Base-by-base conservation (phyloP, 2,113 vertebrate species). In the Corynorhinus townsendii region DNA sequence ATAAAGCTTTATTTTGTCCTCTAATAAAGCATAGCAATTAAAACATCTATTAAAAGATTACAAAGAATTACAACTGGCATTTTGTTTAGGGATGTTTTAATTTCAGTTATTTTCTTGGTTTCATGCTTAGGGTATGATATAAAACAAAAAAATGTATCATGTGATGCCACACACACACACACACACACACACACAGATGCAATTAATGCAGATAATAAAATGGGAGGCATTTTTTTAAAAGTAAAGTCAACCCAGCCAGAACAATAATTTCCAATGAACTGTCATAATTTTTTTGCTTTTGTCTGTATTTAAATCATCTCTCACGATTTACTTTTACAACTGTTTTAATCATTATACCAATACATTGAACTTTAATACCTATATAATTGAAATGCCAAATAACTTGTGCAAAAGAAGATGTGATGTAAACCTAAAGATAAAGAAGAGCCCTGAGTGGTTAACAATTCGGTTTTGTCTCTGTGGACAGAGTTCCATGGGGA, bases 131-230 rank as follows among this genome's bases (percentile, higher is more conserved):
- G 59, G 11, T 62, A 59, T 40, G 69, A 89, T 94, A 97, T 87
- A 95, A 98, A 95, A 77, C 45, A 95, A 98, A 98, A 98, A 88
- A 64, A 28, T 47, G n/a, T n/a, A 56, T 73, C 84, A 26, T 40
- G 72, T 17, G 81, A 73, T 38, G 14, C 26, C 64, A 59, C 77
- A 43, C 40, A 72, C 19, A 43, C 49, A 11, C 47, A 59, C 56
- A 40, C 45, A 72, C 69, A n/a, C 30, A 69, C 16, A 64, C 45
- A 68, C 52, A 85, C 43, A 93, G 7, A 95, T 16, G 28, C 40
- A 84, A 43, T 43, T 47, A 5, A 68, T 3, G n/a, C 71, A 72
- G 5, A 66, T 16, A 72, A 80, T 24, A 24, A 92, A 93, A 81
- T 19, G 40, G 16, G 8, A 90, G 20, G n/a, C n/a, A 66, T 38